Base-by-base conservation (phyloP, 2,113 vertebrate species). In the Myiagra hebetior region DNA sequence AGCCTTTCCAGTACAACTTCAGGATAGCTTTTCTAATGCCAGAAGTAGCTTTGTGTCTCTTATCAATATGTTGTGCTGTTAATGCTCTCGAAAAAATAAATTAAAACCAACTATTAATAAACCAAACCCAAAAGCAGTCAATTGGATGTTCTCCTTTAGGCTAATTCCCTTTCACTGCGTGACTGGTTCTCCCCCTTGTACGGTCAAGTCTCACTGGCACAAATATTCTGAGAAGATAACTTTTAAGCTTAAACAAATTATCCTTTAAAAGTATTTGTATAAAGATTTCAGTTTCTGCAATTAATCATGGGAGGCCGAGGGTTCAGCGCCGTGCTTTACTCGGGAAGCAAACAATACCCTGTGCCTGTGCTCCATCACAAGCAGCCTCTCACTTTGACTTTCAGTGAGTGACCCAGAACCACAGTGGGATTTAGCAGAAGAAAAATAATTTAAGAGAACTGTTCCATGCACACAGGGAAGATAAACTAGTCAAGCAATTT, bases 151-250 rank as follows among this genome's bases (percentile, higher is more conserved):
- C 72, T 85, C 27, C 16, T 92, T 92, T 53, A 65, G 76, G 67
- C 63, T 91, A 67, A 91, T 88, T 94, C 85, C 37, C 21, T 89
- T 76, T 85, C 35, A 33, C 82, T 83, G 85, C 44, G 1, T 68
- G 81, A 69, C 77, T 85, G 46, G 4, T 46, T 89, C 41, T 95
- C 28, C 72, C 31, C 23, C 42, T 62, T 77, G 82, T 72, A 57
- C 0, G 0, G 80, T 80, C 35, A 74, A 73, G 55, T 84, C 90
- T 91, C 56, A 11, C 39, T 19, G 55, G 67, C 63, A 46, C 75
- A 91, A 94, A 84, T 86, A 90, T 72, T 94, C 92, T 30, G 62
- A 81, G 72, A 89, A 75, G 64, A 70, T 84, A 86, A 94, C 72
- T 90, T 70, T 15, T 78, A 77, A 88, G 64, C 76, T 93, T 91